Conservation (phyloP, 2,113 vertebrate genomes). For the Onychostoma macrolepis region DNA sequence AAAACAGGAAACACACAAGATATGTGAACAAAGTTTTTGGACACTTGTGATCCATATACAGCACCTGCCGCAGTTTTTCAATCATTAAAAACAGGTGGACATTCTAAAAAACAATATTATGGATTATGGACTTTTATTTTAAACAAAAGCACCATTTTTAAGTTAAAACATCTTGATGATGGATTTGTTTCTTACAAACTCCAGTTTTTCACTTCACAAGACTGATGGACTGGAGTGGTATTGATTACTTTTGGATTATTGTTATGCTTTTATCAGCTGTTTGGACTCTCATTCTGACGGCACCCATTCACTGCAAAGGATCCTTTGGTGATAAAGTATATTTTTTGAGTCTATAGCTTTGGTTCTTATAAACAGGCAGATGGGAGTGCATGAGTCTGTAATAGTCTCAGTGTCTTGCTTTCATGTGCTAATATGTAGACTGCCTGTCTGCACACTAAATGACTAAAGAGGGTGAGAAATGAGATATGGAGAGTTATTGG, state of each 20-base stretch:
- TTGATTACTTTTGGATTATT: not conserved
- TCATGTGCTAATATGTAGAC: constrained; percentile 51
- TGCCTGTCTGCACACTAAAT: constrained; percentile 35
- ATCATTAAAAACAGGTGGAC: not conserved
- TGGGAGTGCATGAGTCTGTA: constrained; percentile 32
- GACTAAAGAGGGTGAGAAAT: constrained; percentile 31
- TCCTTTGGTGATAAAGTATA: not conserved
- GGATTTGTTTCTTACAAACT: not conserved
- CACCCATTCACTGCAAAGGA: not conserved
- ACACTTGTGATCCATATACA: not conserved
- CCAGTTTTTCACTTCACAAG: no score
- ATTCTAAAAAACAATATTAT: not conserved
- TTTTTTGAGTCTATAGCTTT: not conserved
- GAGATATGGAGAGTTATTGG: constrained; percentile 27
- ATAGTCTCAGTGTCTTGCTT: constrained; percentile 48
- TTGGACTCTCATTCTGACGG: not conserved
- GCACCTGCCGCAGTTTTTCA: not conserved
- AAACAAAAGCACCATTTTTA: not conserved
- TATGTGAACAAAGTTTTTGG: not conserved
- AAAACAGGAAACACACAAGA: not conserved
- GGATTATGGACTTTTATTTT: not conserved
- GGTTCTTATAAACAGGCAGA: not conserved
- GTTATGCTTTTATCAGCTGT: not conserved
- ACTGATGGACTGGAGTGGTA: not conserved
- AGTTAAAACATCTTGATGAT: not conserved